phyloP scores from a whole-genome alignment of 1,140 invertebrate genomes.

The Papilio polytes region DNA sequence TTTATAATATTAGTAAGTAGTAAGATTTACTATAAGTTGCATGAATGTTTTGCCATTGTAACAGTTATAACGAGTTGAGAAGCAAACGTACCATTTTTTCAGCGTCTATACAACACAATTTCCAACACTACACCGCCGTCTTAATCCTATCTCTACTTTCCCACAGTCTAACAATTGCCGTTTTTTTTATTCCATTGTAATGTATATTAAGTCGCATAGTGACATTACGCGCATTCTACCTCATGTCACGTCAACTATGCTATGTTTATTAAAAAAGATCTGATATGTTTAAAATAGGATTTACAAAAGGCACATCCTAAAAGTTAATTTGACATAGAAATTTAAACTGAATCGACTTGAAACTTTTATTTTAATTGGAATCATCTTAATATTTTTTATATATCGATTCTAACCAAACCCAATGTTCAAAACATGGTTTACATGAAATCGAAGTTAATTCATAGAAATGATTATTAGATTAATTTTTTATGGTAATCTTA shows the following conservation, averaged over 20 bases:
- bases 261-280: not conserved
- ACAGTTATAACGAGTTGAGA: not conserved
- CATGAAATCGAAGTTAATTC: not conserved
- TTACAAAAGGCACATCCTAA: not conserved
- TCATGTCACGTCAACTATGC: not conserved
- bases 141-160: slow-evolving; percentile 22
- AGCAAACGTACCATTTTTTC: not conserved
- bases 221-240: not conserved
- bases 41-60: too few species aligned
- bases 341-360: not conserved
- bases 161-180: not conserved
- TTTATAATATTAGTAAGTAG: too few species aligned
- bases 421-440: not conserved
- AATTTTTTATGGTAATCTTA: not conserved
- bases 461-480: not conserved
- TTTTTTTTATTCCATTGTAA: slow-evolving; percentile 10
- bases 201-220: not conserved
- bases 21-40: too few species aligned
- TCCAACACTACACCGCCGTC: not conserved
- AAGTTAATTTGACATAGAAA: not conserved
- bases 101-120: not conserved
- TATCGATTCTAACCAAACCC: too few species aligned
- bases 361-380: too few species aligned
- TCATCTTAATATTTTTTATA: not conserved
- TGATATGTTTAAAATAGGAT: not conserved